Conservation (phyloP, 2,888 invertebrate species). For the Eubasilissa splendida region DNA sequence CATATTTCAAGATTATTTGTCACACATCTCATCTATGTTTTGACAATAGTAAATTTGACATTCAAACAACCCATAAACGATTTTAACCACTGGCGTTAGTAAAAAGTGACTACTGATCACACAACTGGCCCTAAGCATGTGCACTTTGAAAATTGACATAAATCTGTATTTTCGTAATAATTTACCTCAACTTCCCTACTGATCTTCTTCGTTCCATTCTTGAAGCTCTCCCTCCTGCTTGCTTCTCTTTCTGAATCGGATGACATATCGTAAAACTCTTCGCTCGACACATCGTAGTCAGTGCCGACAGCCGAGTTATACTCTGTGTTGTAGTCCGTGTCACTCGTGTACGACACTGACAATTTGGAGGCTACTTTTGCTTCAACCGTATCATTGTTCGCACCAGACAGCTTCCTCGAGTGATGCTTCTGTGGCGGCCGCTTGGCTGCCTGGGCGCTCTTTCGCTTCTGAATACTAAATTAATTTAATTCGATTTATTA, state of each 20-base stretch:
- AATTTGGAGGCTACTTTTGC: constrained; percentile 21
- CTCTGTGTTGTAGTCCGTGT: constrained; percentile 51
- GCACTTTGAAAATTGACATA: too few species aligned
- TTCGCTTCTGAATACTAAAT: constrained; percentile 24
- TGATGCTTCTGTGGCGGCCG: constrained; percentile 23
- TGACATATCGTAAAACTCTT: constrained; percentile 70
- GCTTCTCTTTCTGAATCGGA: constrained; percentile 68
- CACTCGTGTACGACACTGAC: constrained; percentile 28
- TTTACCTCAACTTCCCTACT: constrained; percentile 32
- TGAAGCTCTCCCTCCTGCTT: constrained; percentile 61
- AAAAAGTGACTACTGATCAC: too few species aligned
- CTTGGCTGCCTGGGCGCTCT: constrained; percentile 51
- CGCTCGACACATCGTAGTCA: constrained; percentile 69
- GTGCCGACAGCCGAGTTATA: constrained; percentile 62
- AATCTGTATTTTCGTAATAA: too few species aligned
- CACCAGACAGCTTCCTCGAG: background rate
- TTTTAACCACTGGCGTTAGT: too few species aligned
- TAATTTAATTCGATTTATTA: background rate
- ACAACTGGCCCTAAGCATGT: too few species aligned
- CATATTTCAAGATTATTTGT: too few species aligned
- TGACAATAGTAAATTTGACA: too few species aligned
- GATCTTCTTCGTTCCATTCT: constrained; percentile 32
- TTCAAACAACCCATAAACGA: too few species aligned
- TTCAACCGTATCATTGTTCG: constrained; percentile 57
- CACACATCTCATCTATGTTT: too few species aligned